Evolutionary conservation across 2,888 invertebrate genomes (phyloP), one percentile per base, ranked within the genome.

Genomic region (Diachrysia chrysitis): DNA sequence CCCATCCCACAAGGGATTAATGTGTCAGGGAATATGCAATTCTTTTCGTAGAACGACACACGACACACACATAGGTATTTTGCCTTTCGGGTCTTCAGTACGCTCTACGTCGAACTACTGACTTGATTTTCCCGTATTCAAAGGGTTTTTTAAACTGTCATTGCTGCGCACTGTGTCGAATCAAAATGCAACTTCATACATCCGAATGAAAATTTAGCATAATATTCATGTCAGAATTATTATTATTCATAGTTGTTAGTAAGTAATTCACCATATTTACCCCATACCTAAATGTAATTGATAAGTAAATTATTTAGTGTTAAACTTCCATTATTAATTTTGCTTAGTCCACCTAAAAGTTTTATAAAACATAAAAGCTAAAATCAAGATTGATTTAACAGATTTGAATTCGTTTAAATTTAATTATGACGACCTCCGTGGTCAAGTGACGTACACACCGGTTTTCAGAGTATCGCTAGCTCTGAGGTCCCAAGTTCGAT

Each of bases 321-420:
- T 42, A 42, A 42, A 42, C n/a, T 42, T 42, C n/a, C 42, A 42
- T 42, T 42, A n/a, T 42, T n/a, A 42, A 42, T 42, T 42, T n/a
- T 42, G 42, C 16, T 6, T 42, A 42, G n/a, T n/a, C 14, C 3
- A n/a, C 4, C 42, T 6, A 42, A n/a, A 42, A 42, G 3, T 42
- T 42, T 16, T 16, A n/a, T 42, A 5, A 42, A 42, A 5, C 42
- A 42, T 42, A n/a, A 42, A 42, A 42, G 0, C 42, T 6, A n/a
- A n/a, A 42, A 6, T 6, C n/a, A n/a, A 42, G 42, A n/a, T n/a
- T n/a, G 3, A n/a, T n/a, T 16, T 42, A 1, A 42, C 42, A 42
- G n/a, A 12, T n/a, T n/a, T 42, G 16, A 42, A n/a, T 3, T 2
- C 42, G 2, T 42, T n/a, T 42, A 42, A 37, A 37, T 14, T 37